Base-by-base conservation (phyloP, 2,797 vertebrate species). In the Gephyroberyx darwinii region DNA sequence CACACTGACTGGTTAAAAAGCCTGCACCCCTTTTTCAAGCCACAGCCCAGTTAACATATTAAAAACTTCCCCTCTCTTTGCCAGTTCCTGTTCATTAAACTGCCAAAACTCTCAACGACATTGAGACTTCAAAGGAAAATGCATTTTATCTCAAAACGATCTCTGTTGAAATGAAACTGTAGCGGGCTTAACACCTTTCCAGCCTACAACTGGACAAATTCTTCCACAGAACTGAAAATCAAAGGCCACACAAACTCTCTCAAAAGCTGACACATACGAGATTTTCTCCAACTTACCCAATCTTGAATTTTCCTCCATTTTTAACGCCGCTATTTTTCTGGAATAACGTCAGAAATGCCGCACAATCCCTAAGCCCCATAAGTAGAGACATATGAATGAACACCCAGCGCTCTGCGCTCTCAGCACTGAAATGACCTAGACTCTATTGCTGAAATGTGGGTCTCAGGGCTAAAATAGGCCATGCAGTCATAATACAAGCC, bases 401-500 rank as follows among this genome's bases (percentile, higher is more conserved):
- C 55, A 13, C 1, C 35, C 39, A 30, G 59, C 54, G 4, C 69
- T 30, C 62, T 2, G 26, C 53, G 47, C 63, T 74, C 59, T 10
- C 63, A 4, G 63, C 12, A 17, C 39, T 14, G 43, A 10, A 66
- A 30, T 69, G 80, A 86, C 86, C 86, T 61, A 79, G 80, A 75
- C 80, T 1, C 72, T 7, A 12, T 14, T 31, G 62, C 66, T 59
- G 70, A 66, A 80, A 90, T 85, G 86, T 88, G 84, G 84, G 82
- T 89, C 88, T 90, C 52, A 19, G 12, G 62, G 78, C 66, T 69
- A 75, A 92, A 92, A 68, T 88, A 88, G 89, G 89, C 88, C 90
- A 89, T 19, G 58, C 69, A 55, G 78, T 78, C 86, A 86, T 90
- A 80, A 88, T 69, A 77, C 85, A 85, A 84, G 84, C 84, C 82